phyloP scores from a whole-genome alignment of 2,888 invertebrate species.

The Selenia dentaria region DNA sequence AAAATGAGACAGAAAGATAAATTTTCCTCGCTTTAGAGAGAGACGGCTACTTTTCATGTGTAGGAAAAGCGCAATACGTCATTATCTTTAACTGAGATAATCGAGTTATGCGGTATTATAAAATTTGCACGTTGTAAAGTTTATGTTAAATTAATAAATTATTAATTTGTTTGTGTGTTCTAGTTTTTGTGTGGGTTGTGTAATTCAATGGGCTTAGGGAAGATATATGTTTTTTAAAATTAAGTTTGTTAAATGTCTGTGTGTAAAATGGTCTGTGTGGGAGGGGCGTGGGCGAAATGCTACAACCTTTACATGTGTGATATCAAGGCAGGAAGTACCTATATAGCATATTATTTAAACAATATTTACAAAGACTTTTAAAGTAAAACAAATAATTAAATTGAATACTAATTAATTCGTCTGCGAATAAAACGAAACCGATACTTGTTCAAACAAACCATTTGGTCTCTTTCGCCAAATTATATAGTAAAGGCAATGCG shows the following conservation, averaged over 20 bases:
- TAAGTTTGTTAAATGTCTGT: constrained; percentile 8
- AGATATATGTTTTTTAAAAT: constrained; percentile 17
- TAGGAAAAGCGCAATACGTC: constrained; percentile 51
- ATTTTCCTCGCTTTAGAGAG: constrained; percentile 37
- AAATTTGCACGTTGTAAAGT: constrained; percentile 33
- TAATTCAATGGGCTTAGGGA: constrained; percentile 17
- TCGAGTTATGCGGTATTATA: constrained; percentile 40
- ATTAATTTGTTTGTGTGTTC: constrained; percentile 34
- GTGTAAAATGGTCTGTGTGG: constrained; percentile 14
- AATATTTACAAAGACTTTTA: too few relatives aligned
- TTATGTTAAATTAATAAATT: constrained; percentile 45
- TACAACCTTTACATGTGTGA: background rate
- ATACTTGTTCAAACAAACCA: too few relatives aligned
- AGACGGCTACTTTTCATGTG: constrained; percentile 42
- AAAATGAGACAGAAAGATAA: constrained; percentile 40
- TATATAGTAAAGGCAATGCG: too few relatives aligned
- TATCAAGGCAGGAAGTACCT: too few relatives aligned
- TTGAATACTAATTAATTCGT: too few relatives aligned
- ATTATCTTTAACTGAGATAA: constrained; percentile 23
- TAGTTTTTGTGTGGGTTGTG: constrained; percentile 26
- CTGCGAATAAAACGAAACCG: too few relatives aligned
- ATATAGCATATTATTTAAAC: too few relatives aligned
- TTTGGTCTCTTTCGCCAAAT: too few relatives aligned
- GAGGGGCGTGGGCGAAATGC: constrained; percentile 9
- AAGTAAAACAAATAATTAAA: too few relatives aligned